A percentile compares a stretch with the other conserved stretches of the same genome.
Evolutionary conservation across 2,888 invertebrate species (phyloP).

Genomic region (Odontocolon sp.): DNA sequence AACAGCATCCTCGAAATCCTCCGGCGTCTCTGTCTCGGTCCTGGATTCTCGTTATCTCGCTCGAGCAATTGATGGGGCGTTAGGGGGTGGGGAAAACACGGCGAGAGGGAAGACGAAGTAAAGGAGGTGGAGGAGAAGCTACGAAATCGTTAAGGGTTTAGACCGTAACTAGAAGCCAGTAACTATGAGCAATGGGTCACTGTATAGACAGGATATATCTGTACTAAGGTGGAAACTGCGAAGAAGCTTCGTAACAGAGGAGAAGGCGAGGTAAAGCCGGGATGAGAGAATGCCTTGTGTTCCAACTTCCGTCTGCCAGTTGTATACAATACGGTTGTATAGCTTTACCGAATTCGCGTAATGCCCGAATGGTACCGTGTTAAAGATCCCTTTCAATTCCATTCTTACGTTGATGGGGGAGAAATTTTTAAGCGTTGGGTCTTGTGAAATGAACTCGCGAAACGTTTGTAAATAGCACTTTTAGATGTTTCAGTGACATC

Average conservation of each 20-base stretch:
- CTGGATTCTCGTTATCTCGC: constrained; percentile 17
- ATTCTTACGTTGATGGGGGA: no score
- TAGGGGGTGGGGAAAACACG: neutral
- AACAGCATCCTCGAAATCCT: constrained; percentile 10
- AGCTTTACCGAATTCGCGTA: no score
- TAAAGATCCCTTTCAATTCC: no score
- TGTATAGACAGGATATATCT: neutral
- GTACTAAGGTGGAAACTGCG: neutral
- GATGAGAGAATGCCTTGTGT: constrained; percentile 41
- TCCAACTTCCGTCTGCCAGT: constrained; percentile 62
- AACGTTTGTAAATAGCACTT: no score
- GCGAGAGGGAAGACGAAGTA: neutral
- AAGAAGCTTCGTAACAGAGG: neutral
- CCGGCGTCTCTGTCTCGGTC: neutral
- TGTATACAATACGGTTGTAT: no score
- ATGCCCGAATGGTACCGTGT: no score
- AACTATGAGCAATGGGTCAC: constrained; percentile 27
- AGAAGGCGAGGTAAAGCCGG: constrained; percentile 42
- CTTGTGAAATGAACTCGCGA: no score
- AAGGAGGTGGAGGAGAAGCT: neutral
- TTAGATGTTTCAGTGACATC: no score
- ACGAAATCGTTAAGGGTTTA: constrained; percentile 19
- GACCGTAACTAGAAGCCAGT: constrained; percentile 15
- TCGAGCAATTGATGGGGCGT: neutral
- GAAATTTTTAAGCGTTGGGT: no score